A percentile compares a stretch with the other conserved stretches of the same genome.
Evolutionary conservation across 2,113 vertebrate species (phyloP).

Genomic region (Etheostoma spectabile): DNA sequence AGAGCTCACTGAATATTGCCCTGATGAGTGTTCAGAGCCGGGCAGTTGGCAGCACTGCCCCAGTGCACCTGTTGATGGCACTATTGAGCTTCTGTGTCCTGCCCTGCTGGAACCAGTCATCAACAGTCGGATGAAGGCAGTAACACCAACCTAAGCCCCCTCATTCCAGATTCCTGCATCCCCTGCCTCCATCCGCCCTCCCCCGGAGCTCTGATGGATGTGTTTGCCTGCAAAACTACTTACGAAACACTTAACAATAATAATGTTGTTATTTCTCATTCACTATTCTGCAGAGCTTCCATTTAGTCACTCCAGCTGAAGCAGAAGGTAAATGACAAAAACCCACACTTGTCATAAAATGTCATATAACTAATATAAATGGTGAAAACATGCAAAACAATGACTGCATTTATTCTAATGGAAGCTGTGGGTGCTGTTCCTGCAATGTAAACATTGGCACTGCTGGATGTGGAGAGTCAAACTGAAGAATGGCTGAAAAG

Average conservation of each 20-base stretch:
- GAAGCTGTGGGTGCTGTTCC: slow-evolving; percentile 30
- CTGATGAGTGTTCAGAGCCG: slow-evolving; percentile 9
- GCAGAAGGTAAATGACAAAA: slow-evolving; percentile 71
- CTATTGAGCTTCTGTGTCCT: slow-evolving; percentile 66
- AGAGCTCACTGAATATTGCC: slow-evolving; percentile 39
- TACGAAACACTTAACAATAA: slow-evolving; percentile 77
- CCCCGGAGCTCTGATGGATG: slow-evolving; percentile 67
- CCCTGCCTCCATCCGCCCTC: slow-evolving; percentile 40
- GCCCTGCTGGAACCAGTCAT: slow-evolving; percentile 46
- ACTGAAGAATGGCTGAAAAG: slow-evolving; percentile 36
- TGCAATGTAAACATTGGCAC: slow-evolving; percentile 45
- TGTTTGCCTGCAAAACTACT: slow-evolving; percentile 69
- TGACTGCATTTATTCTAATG: slow-evolving; percentile 43
- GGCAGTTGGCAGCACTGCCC: slow-evolving; percentile 8
- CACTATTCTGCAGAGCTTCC: slow-evolving; percentile 45
- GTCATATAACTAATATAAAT: slow-evolving; percentile 58
- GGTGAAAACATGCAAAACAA: slow-evolving; percentile 48
- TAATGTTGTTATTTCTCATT: slow-evolving; percentile 72
- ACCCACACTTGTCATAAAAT: slow-evolving; percentile 48
- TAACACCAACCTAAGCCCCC: slow-evolving; percentile 47
- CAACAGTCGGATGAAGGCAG: slow-evolving; percentile 52
- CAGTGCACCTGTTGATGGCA: slow-evolving; percentile 71
- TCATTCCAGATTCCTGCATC: slow-evolving; percentile 43
- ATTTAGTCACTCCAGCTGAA: slow-evolving; percentile 52
- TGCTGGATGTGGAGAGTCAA: slow-evolving; percentile 32